A percentile compares a stretch with the other conserved stretches of the same genome.
These are phyloP conservation scores for Rhabdophis nuchalis DNA, from an alignment of 2,797 vertebrate genomes.

Conservation along the genomic window DNA sequence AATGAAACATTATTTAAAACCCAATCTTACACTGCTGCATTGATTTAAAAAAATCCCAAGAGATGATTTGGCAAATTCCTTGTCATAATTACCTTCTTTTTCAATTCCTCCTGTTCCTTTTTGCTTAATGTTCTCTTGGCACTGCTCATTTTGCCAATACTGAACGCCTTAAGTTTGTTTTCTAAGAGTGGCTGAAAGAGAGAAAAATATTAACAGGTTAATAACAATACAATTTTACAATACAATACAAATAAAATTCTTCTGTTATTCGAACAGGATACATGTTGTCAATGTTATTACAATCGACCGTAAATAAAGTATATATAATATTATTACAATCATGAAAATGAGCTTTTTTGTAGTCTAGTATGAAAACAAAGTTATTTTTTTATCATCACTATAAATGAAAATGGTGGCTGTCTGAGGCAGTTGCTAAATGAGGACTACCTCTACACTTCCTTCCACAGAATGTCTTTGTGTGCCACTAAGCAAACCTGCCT, in stretches of 20 bases:
- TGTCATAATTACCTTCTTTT: conserved; percentile 86
- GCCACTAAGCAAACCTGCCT: not conserved
- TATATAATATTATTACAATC: not conserved
- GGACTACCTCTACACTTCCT: not conserved
- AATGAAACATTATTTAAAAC: not conserved
- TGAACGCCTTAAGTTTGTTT: conserved; percentile 96
- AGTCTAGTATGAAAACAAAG: not conserved
- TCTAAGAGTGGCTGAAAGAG: conserved; percentile 84
- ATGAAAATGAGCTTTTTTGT: not conserved
- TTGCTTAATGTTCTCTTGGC: conserved; percentile 95
- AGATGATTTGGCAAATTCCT: not conserved
- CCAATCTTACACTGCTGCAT: not conserved
- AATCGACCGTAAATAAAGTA: too few species aligned
- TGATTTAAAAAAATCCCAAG: not conserved
- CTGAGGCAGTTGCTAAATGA: not conserved
- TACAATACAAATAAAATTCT: not conserved
- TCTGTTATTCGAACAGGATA: not conserved
- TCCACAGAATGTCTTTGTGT: not conserved
- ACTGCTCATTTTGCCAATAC: conserved; percentile 96
- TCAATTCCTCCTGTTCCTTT: conserved; percentile 97
- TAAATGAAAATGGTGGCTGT: not conserved
- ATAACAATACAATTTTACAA: conserved; percentile 14
- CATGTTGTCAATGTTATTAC: not conserved
- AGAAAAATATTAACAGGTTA: conserved; percentile 29
- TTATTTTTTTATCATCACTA: not conserved